Conservation (phyloP, 2,113 vertebrate species). For the Gobius niger region DNA sequence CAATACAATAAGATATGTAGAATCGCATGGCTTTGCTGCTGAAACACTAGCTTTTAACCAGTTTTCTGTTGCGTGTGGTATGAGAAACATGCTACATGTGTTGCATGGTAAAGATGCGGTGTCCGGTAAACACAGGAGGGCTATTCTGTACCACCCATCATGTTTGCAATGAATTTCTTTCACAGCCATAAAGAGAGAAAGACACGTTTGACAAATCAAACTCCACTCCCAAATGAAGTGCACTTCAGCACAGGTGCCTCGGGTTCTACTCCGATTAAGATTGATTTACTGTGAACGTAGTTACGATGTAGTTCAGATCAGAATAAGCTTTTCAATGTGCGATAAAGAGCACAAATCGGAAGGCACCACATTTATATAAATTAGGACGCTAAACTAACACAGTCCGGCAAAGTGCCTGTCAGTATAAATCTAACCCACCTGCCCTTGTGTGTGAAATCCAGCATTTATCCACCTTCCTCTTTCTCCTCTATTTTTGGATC, state of each 20-base stretch:
- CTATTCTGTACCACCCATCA: conserved; percentile 51
- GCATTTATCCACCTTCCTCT: conserved; percentile 17
- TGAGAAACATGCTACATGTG: conserved; percentile 75
- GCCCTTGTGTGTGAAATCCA: conserved; percentile 57
- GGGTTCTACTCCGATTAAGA: conserved; percentile 63
- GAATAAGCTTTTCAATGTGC: conserved; percentile 42
- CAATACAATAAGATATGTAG: conserved; percentile 53
- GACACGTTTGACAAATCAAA: conserved; percentile 61
- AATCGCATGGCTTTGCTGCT: conserved; percentile 73
- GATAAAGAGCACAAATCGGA: conserved; percentile 73
- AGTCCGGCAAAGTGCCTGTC: conserved; percentile 81
- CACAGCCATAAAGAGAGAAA: conserved; percentile 68
- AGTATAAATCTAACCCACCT: conserved; percentile 61
- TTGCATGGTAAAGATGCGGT: conserved; percentile 69
- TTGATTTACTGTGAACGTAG: conserved; percentile 68
- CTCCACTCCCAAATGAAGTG: conserved; percentile 77
- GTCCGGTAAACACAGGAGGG: conserved; percentile 44
- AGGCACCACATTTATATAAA: conserved; percentile 40
- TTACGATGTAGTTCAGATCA: conserved; percentile 64
- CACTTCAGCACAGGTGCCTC: conserved; percentile 85
- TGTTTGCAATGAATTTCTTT: conserved; percentile 64
- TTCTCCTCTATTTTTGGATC: conserved; percentile 26
- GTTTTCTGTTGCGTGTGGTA: conserved; percentile 59
- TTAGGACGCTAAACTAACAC: conserved; percentile 40
- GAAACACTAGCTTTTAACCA: conserved; percentile 53